Percentiles rank a stretch among this genome's conserved stretches.
phyloP scores from a whole-genome alignment of 35 echinoderm and acorn worm species.

The Diadema setosum region DNA sequence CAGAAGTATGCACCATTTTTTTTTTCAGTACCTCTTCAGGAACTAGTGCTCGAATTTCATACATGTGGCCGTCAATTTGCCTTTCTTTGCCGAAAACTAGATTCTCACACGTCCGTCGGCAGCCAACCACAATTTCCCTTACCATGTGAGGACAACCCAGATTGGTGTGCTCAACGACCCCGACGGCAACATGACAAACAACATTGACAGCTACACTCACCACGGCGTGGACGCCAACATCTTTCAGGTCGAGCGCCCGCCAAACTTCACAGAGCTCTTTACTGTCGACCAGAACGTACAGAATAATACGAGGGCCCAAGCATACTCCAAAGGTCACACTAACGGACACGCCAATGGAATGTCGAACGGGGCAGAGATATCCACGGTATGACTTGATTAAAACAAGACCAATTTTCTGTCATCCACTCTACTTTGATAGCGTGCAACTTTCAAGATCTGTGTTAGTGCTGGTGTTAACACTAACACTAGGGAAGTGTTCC shows the following conservation, averaged over 20 bases:
- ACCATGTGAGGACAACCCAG: constrained; percentile 85
- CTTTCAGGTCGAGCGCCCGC: background rate
- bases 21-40: too few relatives aligned
- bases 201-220: constrained; percentile 72
- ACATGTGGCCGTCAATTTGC: too few relatives aligned
- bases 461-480: too few relatives aligned
- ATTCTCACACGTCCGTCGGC: constrained; percentile 81
- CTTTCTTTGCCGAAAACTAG: too few relatives aligned
- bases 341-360: background rate
- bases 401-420: too few relatives aligned
- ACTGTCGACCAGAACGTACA: constrained; percentile 15
- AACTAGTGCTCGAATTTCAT: too few relatives aligned
- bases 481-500: too few relatives aligned
- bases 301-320: background rate
- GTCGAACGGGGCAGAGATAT: background rate
- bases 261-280: constrained; percentile 84
- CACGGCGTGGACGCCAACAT: constrained; percentile 47
- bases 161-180: constrained; percentile 56
- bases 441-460: too few relatives aligned
- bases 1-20: too few relatives aligned
- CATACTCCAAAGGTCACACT: background rate
- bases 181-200: constrained; percentile 33
- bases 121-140: constrained; percentile 89
- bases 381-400: too few relatives aligned
- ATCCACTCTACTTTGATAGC: too few relatives aligned